Evolutionary conservation across 2,797 vertebrate genomes (phyloP).

Genomic region (Rhadinocentrus ornatus): DNA sequence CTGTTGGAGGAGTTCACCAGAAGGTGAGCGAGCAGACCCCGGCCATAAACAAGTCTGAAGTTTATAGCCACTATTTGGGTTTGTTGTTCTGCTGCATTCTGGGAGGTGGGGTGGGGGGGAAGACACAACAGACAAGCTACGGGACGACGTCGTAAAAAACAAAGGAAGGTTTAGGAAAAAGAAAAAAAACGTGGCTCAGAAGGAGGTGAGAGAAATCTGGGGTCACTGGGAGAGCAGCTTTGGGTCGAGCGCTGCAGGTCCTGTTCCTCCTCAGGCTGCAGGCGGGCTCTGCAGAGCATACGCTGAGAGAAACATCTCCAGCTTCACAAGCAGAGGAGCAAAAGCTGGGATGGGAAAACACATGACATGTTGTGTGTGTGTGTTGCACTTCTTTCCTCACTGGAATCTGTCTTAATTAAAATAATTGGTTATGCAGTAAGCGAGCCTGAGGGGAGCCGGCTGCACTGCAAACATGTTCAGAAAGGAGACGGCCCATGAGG

Average conservation of each 20-base stretch:
- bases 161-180: slow-evolving; percentile 39
- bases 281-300: too few relatives aligned
- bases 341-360: slow-evolving; percentile 17
- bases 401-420: slow-evolving; percentile 79
- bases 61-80: slow-evolving; percentile 83
- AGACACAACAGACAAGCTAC: slow-evolving; percentile 52
- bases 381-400: slow-evolving; percentile 64
- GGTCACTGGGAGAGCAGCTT: slow-evolving; percentile 68
- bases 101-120: slow-evolving; percentile 3
- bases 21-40: slow-evolving; percentile 85
- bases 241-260: slow-evolving; percentile 52
- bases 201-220: slow-evolving; percentile 58
- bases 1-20: slow-evolving; percentile 83
- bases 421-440: slow-evolving; percentile 68
- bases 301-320: too few relatives aligned
- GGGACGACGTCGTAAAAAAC: slow-evolving; percentile 58
- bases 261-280: slow-evolving; percentile 1
- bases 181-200: slow-evolving; percentile 53
- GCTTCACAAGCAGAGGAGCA: too few relatives aligned
- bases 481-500: slow-evolving; percentile 9
- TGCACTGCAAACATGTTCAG: slow-evolving; percentile 61
- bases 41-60: slow-evolving; percentile 84
- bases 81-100: slow-evolving; percentile 73
- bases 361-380: slow-evolving; percentile 57
- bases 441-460: slow-evolving; percentile 53